Evolutionary conservation across 2,113 vertebrate genomes (phyloP).

Genomic region (Pelecanoides urinatrix): DNA sequence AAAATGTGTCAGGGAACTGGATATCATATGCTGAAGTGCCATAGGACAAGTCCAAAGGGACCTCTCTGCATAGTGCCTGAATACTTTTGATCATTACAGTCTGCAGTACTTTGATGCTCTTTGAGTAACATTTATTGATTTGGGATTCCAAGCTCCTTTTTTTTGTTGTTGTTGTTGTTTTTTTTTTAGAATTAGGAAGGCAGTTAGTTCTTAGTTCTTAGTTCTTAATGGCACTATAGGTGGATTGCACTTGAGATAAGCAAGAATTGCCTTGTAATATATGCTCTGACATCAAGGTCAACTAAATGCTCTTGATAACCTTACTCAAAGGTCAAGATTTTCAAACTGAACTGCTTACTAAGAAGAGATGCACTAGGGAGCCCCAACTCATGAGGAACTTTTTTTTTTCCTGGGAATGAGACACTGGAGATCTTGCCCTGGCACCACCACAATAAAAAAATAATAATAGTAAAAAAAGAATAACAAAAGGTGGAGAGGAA

Average conservation of each 20-base stretch:
- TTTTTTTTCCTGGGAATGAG: background rate
- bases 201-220: background rate
- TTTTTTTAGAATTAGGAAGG: background rate
- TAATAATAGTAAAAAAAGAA: background rate
- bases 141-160: background rate
- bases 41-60: background rate
- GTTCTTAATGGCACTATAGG: background rate
- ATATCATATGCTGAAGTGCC: background rate
- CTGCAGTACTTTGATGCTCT: background rate
- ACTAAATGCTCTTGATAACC: background rate
- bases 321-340: background rate
- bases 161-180: no score
- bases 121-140: background rate
- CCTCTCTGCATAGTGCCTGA: background rate
- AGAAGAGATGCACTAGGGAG: background rate
- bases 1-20: background rate
- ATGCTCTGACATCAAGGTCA: background rate
- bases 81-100: background rate
- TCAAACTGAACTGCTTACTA: background rate
- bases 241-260: background rate
- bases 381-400: accelerated
- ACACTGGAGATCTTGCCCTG: background rate
- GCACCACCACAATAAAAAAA: no score
- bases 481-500: accelerated
- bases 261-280: background rate